Conservation (phyloP, 2,113 vertebrate genomes). For the Petrocephalus microphthalmus region DNA sequence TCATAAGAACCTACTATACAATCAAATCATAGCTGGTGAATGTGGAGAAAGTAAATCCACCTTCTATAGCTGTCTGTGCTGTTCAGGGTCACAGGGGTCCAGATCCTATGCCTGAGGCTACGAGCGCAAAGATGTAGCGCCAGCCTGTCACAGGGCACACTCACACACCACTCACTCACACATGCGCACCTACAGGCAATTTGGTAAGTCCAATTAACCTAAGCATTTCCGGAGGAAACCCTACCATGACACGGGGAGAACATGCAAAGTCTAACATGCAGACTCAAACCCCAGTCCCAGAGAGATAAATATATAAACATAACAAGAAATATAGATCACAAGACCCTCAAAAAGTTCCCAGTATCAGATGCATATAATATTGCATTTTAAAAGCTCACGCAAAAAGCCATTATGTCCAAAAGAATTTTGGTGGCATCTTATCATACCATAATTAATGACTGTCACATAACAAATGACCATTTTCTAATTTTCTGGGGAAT, state of each 20-base stretch:
- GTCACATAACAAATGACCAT: background rate
- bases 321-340: background rate
- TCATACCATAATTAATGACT: background rate
- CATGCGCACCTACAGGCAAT: background rate
- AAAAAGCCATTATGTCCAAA: background rate
- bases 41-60: background rate
- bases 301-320: background rate
- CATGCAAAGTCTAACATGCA: background rate
- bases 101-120: background rate
- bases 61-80: background rate
- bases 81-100: background rate
- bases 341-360: background rate
- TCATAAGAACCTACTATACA: background rate
- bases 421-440: background rate
- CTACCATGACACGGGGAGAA: background rate
- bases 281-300: background rate
- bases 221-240: background rate
- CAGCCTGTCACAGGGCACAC: background rate
- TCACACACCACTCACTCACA: background rate
- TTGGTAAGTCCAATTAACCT: background rate
- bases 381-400: background rate
- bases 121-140: background rate
- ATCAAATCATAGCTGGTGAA: background rate
- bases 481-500: background rate
- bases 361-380: background rate